Base-by-base conservation (phyloP, 2,113 vertebrate genomes). In the rabbit (Oryctolagus cuniculus) region DNA sequence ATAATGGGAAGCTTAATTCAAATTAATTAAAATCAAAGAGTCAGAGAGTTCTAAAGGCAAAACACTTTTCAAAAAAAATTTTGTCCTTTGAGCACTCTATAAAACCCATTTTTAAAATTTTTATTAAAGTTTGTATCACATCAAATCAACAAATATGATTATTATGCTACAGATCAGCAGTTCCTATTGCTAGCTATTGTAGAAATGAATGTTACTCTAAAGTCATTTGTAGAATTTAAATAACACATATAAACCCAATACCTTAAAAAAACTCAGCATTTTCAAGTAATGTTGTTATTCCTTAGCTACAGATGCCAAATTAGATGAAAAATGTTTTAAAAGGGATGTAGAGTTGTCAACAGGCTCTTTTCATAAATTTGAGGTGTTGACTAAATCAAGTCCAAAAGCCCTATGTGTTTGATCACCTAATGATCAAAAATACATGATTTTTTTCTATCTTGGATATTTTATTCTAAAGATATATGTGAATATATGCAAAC, bases 1-100 rank as follows among this genome's bases (percentile, higher is more conserved):
- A 91, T 91, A 96, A 96, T 64, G 78, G 17, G n/a, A 79, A 72
- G n/a, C 7, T 96, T 89, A 94, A 87, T 96, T 97, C 49, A 84
- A 95, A 90, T 96, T 88, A 97, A 87, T 55, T 84, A 77, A 97
- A 94, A 51, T 82, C 36, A 96, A 96, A 97, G 77, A 94, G 38
- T 31, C 36, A 61, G 25, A 74, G 49, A 82, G 94, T 94, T 79
- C 29, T 74, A 67, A 93, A 22, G 89, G 27, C 16, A 95, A 97
- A 95, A 36, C 51, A 95, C 7, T 95, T 63, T 93, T 9, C 78
- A 82, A 70, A 22, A 22, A 24, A 96, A 19, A 24, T 55, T 87
- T 63, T 90, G 31, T 86, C 58, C 49, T 16, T 24, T 25, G 34
- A 77, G 10, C 75, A 24, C 29, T 64, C 51, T 72, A 51, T 53